Conservation (phyloP, 30 jellyfish, hydroid and myxozoan genomes). For the Turritopsis dohrnii region DNA sequence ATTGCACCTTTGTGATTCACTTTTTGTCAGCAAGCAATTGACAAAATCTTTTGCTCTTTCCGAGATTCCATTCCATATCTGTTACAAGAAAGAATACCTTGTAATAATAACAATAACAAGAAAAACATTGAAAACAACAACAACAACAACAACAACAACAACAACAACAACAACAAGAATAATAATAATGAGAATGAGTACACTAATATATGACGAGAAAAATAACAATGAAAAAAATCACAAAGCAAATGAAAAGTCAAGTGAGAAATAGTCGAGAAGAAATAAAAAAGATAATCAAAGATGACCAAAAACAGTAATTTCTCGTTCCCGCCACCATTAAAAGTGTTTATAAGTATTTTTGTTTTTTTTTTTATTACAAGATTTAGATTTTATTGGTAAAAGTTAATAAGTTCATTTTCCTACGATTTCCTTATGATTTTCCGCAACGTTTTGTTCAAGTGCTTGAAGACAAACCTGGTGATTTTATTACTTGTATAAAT, state of each 20-base stretch:
- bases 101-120: neutral
- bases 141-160: neutral
- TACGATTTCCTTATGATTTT: too few species aligned
- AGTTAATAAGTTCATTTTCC: too few species aligned
- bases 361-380: too few species aligned
- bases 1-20: neutral
- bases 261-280: neutral
- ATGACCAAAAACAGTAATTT: neutral
- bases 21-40: neutral
- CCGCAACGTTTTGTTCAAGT: too few species aligned
- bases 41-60: conserved; percentile 13
- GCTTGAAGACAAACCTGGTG: too few species aligned
- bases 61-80: conserved; percentile 22
- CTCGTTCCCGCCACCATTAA: neutral
- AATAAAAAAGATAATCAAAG: neutral
- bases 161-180: neutral
- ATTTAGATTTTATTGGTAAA: too few species aligned
- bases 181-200: too few species aligned
- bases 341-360: neutral
- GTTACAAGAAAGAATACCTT: neutral
- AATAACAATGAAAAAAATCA: too few species aligned
- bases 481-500: too few species aligned
- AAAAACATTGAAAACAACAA: neutral
- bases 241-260: neutral
- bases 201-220: neutral